phyloP scores from a whole-genome alignment of 2,888 invertebrate genomes.

The Dynastes grantii region DNA sequence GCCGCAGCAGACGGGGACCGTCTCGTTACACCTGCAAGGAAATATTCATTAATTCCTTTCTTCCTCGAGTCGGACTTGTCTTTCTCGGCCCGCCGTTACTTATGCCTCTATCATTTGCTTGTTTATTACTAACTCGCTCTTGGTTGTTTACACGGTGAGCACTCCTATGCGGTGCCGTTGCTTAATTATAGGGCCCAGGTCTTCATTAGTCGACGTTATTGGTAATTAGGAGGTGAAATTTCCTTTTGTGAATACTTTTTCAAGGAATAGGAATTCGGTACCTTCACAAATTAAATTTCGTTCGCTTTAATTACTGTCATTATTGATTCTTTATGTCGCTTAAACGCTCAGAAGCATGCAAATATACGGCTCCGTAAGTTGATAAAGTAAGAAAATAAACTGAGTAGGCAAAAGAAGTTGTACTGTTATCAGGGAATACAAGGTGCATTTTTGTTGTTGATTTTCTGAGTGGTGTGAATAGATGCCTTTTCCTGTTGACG shows the following conservation, averaged over 20 bases:
- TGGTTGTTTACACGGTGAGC: background rate
- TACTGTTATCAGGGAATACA: background rate
- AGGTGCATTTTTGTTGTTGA: too few species aligned
- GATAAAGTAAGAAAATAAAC: background rate
- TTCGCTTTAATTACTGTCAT: conserved; percentile 11
- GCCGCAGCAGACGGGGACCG: conserved; percentile 34
- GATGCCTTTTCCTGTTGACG: too few species aligned
- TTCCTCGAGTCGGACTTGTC: conserved; percentile 25
- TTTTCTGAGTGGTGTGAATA: too few species aligned
- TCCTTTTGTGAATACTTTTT: conserved; percentile 14
- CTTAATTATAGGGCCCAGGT: conserved; percentile 15
- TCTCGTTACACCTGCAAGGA: conserved; percentile 55
- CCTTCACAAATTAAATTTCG: conserved; percentile 12
- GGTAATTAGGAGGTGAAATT: conserved; percentile 20
- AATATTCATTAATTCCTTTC: conserved; percentile 54
- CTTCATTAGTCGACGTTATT: conserved; percentile 29
- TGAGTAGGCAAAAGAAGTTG: background rate
- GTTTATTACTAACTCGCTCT: background rate
- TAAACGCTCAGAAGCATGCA: background rate
- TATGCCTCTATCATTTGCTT: background rate
- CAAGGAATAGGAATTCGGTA: background rate
- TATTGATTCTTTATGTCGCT: conserved; percentile 1
- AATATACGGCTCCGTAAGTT: background rate
- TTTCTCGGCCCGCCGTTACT: conserved; percentile 8
- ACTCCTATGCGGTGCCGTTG: background rate